Evolutionary conservation across 2,113 vertebrate genomes (phyloP).

Genomic region (Sprattus sprattus): DNA sequence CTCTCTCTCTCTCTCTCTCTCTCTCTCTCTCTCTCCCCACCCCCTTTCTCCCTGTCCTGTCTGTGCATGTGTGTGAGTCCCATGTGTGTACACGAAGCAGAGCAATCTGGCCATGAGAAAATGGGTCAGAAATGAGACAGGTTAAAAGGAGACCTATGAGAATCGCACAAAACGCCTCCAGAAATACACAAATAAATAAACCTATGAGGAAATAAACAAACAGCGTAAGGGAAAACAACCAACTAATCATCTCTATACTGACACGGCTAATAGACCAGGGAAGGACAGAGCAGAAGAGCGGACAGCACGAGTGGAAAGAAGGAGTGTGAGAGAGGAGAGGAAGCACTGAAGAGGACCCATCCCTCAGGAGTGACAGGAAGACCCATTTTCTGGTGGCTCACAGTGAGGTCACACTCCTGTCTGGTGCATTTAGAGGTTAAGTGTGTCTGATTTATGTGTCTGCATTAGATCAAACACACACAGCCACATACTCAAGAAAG

Average conservation of each 20-base stretch:
- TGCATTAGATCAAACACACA: background rate
- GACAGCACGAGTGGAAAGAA: conserved; percentile 36
- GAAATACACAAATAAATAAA: background rate
- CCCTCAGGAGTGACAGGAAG: background rate
- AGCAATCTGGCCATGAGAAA: conserved; percentile 55
- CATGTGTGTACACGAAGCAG: background rate
- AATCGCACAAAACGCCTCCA: background rate
- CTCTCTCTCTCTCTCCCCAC: no score
- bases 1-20: background rate
- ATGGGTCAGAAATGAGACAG: conserved; percentile 51
- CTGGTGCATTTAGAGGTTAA: background rate
- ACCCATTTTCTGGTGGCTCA: background rate
- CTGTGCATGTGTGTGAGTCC: conserved; percentile 34
- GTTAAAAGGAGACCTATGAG: background rate
- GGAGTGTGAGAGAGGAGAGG: background rate
- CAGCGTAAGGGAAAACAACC: background rate
- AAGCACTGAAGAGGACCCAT: conserved; percentile 17
- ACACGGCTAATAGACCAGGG: background rate
- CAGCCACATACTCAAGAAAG: background rate
- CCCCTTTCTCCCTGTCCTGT: background rate
- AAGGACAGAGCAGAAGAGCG: conserved; percentile 30
- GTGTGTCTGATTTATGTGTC: background rate
- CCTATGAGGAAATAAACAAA: background rate
- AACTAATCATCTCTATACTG: background rate
- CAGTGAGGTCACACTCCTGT: no score